Percentiles rank a stretch among this genome's conserved stretches.
phyloP scores from a whole-genome alignment of 2,113 vertebrate genomes.

The Taurulus bubalis region DNA sequence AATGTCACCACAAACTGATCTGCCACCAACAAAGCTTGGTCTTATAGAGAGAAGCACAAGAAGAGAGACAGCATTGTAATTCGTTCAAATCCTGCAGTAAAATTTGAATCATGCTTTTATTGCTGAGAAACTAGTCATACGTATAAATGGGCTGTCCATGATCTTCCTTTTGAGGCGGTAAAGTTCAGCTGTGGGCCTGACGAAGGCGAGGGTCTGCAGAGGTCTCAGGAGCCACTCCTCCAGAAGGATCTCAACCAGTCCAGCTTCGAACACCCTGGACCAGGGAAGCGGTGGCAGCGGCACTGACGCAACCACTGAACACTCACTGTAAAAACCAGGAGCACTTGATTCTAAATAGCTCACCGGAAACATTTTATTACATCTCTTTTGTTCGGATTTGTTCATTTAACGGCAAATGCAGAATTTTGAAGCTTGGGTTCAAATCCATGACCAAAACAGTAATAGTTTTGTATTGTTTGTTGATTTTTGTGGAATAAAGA shows the following conservation, averaged over 20 bases:
- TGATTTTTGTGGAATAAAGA: not conserved
- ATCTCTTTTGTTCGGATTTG: not conserved
- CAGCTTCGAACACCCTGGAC: conserved; percentile 64
- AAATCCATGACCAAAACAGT: not conserved
- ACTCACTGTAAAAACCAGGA: conserved; percentile 75
- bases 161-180: conserved; percentile 84
- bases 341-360: not conserved
- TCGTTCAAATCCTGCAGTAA: not conserved
- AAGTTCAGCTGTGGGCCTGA: conserved; percentile 81
- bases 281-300: conserved; percentile 73
- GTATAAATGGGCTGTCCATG: conserved; percentile 86
- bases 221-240: conserved; percentile 87
- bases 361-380: not conserved
- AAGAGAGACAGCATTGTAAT: not conserved
- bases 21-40: conserved; percentile 86
- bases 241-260: conserved; percentile 82
- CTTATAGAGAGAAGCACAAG: conserved; percentile 64
- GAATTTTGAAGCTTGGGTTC: not conserved
- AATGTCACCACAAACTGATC: conserved; percentile 87
- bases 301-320: conserved; percentile 74
- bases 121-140: conserved; percentile 68
- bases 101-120: not conserved
- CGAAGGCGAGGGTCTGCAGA: conserved; percentile 71
- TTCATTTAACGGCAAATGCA: not conserved
- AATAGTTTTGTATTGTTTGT: not conserved